Conservation (phyloP, 1,140 invertebrate species). For the Tetragonula clypearis region DNA sequence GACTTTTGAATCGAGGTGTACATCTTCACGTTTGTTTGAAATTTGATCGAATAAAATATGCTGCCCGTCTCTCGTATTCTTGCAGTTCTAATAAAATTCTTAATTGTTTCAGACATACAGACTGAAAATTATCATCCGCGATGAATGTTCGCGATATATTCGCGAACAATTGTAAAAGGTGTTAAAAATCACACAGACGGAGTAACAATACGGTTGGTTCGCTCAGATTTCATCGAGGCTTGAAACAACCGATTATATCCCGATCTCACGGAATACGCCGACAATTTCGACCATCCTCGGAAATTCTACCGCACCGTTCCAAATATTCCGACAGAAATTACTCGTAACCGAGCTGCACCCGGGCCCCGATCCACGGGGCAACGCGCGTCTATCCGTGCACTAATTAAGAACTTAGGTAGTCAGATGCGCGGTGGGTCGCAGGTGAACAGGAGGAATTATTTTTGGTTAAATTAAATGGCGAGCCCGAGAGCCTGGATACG, state of each 20-base stretch:
- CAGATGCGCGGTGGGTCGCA: no score
- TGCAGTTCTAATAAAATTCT: background rate
- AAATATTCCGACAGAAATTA: constrained; percentile 40
- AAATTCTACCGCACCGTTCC: constrained; percentile 13
- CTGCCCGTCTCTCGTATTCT: background rate
- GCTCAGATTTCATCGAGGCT: constrained; percentile 15
- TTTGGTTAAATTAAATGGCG: constrained; percentile 6
- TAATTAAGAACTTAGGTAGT: constrained; percentile 24
- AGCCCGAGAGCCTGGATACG: no score
- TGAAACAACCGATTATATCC: constrained; percentile 8
- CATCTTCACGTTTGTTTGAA: background rate
- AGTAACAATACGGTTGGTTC: constrained; percentile 9
- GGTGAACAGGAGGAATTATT: constrained; percentile 1
- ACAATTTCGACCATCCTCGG: constrained; percentile 33
- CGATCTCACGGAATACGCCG: constrained; percentile 28
- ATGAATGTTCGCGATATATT: background rate
- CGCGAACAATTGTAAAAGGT: background rate
- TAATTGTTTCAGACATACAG: background rate
- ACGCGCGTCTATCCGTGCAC: background rate
- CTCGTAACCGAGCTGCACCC: background rate
- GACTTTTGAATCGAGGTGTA: background rate
- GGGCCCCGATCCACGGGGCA: background rate
- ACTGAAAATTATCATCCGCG: background rate
- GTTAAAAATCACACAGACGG: background rate
- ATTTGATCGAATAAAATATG: background rate